Conservation (phyloP, 1,140 invertebrate genomes). For the Macrobrachium nipponense region DNA sequence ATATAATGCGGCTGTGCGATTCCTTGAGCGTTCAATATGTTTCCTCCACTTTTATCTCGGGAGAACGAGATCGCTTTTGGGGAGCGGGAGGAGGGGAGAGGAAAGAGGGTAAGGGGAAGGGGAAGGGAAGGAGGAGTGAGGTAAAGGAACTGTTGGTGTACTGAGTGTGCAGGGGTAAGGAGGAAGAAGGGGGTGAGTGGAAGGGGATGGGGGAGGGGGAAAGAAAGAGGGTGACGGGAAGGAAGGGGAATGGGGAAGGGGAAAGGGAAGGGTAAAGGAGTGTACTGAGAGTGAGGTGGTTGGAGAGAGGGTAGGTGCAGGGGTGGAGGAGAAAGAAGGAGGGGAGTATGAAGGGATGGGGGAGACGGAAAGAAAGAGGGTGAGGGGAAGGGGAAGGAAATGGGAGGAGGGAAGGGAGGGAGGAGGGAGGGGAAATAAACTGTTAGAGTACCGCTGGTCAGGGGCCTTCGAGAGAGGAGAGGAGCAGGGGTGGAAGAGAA, state of each 20-base stretch:
- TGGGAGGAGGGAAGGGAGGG: not conserved
- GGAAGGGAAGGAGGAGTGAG: not conserved
- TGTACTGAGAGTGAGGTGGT: not conserved
- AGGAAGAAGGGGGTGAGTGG: not conserved
- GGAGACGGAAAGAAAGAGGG: not conserved
- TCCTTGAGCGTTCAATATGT: constrained; percentile 46
- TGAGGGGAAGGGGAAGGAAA: not conserved
- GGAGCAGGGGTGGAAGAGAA: not conserved
- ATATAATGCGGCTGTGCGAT: constrained; percentile 38
- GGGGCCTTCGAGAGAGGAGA: too few relatives aligned
- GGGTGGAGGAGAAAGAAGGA: not conserved
- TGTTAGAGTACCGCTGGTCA: not conserved
- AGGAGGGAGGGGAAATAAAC: not conserved
- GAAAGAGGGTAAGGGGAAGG: not conserved
- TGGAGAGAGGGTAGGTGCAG: not conserved
- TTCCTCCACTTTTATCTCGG: constrained; percentile 39
- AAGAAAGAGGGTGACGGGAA: not conserved
- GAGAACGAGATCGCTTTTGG: not conserved
- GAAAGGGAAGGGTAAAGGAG: not conserved
- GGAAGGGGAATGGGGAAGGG: not conserved
- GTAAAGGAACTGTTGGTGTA: not conserved
- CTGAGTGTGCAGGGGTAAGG: not conserved
- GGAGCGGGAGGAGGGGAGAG: not conserved
- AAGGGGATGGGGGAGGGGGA: not conserved
- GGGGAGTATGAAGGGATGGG: not conserved